phyloP scores from a whole-genome alignment of 30 jellyfish, hydroid and myxozoan genomes.

The Mastigias papua region DNA sequence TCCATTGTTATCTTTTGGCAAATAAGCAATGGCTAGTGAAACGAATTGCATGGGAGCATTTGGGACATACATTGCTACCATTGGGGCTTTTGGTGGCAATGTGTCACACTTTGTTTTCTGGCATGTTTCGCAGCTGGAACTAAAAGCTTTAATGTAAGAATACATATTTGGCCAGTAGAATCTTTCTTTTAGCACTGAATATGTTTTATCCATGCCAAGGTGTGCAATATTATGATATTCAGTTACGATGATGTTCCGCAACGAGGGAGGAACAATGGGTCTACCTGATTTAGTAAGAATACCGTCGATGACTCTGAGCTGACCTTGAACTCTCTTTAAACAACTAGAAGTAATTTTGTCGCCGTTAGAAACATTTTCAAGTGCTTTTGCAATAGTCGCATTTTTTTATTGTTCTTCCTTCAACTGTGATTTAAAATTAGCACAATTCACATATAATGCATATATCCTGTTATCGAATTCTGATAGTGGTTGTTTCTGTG shows the following conservation, averaged over 20 bases:
- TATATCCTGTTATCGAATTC: conserved; percentile 33
- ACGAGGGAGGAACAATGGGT: conserved; percentile 48
- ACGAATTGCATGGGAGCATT: conserved; percentile 58
- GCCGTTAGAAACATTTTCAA: neutral
- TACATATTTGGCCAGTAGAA: conserved; percentile 69
- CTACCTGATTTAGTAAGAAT: conserved; percentile 43
- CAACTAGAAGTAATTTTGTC: conserved; percentile 1
- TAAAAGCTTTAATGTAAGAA: conserved; percentile 24
- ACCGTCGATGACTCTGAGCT: conserved; percentile 6
- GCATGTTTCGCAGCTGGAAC: conserved; percentile 40
- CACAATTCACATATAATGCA: conserved; percentile 23
- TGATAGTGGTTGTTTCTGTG: conserved; percentile 22
- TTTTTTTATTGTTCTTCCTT: conserved; percentile 26
- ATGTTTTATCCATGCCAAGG: conserved; percentile 31
- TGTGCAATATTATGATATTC: conserved; percentile 55
- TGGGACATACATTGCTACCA: conserved; percentile 46
- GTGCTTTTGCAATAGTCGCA: conserved; percentile 14
- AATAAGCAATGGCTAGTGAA: conserved; percentile 52
- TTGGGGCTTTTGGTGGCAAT: conserved; percentile 42
- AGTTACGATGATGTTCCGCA: conserved; percentile 28
- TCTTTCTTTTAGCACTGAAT: conserved; percentile 31
- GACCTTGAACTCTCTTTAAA: conserved; percentile 24
- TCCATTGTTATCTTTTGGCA: conserved; percentile 37
- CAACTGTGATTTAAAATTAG: conserved; percentile 22
- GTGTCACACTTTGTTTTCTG: conserved; percentile 32